phyloP scores from a whole-genome alignment of 2,797 vertebrate genomes.

The Sebastes cheni region DNA sequence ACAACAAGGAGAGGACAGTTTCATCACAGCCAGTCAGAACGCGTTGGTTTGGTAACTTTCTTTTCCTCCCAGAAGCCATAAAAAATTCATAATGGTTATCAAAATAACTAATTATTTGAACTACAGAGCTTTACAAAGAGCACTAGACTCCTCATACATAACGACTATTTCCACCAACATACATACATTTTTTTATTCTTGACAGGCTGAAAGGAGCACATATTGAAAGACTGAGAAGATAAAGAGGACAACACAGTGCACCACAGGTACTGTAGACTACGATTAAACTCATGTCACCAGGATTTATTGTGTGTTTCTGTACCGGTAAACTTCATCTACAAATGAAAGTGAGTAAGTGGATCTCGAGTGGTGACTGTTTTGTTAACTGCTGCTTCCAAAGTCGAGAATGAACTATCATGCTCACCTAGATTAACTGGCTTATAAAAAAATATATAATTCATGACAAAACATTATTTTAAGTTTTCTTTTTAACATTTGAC shows the following conservation, averaged over 20 bases:
- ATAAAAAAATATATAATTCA: neutral
- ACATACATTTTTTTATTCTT: neutral
- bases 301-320: neutral
- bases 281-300: neutral
- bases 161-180: neutral
- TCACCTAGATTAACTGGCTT: neutral
- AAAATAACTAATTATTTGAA: slow-evolving; percentile 40
- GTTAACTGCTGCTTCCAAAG: neutral
- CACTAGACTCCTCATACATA: neutral
- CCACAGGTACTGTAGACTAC: neutral
- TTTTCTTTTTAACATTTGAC: neutral
- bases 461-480: neutral
- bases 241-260: neutral
- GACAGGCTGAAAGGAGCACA: neutral
- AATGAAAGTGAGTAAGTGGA: neutral
- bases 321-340: neutral
- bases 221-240: neutral
- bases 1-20: slow-evolving; percentile 60
- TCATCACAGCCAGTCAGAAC: slow-evolving; percentile 55
- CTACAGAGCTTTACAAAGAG: neutral
- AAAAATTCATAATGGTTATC: slow-evolving; percentile 27
- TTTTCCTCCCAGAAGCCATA: slow-evolving; percentile 32
- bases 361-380: neutral
- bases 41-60: slow-evolving; percentile 44
- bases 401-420: neutral